Conservation (phyloP, 2,797 vertebrate genomes). For the Spinibarbus caldwelli region DNA sequence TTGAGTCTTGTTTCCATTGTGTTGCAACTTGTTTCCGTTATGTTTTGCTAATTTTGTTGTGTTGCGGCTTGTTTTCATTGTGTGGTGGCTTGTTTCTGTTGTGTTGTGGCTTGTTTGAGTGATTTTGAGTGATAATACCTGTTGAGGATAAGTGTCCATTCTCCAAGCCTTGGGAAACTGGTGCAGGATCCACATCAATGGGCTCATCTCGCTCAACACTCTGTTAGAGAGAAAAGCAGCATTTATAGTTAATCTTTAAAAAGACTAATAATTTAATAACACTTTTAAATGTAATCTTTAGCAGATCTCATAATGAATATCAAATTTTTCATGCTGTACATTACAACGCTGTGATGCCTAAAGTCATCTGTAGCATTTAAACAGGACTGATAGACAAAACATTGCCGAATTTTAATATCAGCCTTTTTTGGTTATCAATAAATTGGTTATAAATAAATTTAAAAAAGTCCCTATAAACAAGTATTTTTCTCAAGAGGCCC, state of each 20-base stretch:
- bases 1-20: too few species aligned
- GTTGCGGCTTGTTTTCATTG: neutral
- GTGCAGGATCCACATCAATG: slow-evolving; percentile 75
- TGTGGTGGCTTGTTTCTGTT: neutral
- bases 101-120: neutral
- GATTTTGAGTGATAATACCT: slow-evolving; percentile 62
- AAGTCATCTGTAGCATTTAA: neutral
- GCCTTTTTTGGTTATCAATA: neutral
- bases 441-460: neutral
- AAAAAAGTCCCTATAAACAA: neutral
- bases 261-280: neutral
- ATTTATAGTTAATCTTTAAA: neutral
- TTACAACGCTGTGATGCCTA: neutral
- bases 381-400: neutral
- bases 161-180: slow-evolving; percentile 63
- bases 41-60: too few species aligned
- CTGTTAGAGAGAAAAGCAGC: slow-evolving; percentile 64
- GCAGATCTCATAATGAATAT: neutral
- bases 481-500: neutral
- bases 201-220: slow-evolving; percentile 80
- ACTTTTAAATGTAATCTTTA: neutral
- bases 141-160: slow-evolving; percentile 71
- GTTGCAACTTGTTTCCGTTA: too few species aligned
- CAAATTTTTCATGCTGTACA: neutral
- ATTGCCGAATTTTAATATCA: neutral